A percentile compares a stretch with the other conserved stretches of the same genome.
Evolutionary conservation across 1,140 invertebrate genomes (phyloP).

Genomic region (Pomacea maculata): DNA sequence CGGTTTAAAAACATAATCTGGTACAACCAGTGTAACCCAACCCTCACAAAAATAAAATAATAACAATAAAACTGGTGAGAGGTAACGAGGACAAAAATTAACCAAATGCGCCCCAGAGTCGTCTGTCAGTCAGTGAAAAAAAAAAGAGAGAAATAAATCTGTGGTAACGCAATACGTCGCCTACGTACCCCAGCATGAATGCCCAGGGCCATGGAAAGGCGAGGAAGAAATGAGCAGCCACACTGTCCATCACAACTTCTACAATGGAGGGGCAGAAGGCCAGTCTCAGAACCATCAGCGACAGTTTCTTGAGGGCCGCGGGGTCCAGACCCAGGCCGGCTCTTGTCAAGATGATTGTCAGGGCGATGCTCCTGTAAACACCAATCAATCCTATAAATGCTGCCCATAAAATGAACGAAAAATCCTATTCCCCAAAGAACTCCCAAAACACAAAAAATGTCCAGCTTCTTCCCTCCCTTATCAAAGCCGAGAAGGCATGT

Average conservation of each 20-base stretch:
- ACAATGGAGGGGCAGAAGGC: conserved; percentile 85
- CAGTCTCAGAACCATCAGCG: conserved; percentile 75
- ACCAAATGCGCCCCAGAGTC: too few relatives aligned
- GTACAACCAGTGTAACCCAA: too few relatives aligned
- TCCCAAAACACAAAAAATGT: too few relatives aligned
- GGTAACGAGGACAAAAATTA: too few relatives aligned
- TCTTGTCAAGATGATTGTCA: conserved; percentile 90
- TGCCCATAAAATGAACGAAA: not conserved
- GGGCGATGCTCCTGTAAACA: conserved; percentile 79
- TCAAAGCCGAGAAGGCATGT: too few relatives aligned
- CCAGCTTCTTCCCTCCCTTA: too few relatives aligned
- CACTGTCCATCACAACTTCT: conserved; percentile 76
- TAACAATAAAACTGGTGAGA: too few relatives aligned
- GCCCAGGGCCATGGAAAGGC: conserved; percentile 87
- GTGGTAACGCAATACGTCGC: not conserved
- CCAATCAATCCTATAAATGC: not conserved
- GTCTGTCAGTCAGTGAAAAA: too few relatives aligned
- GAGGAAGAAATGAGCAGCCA: conserved; percentile 79
- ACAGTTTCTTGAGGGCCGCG: conserved; percentile 79
- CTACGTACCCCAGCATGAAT: conserved; percentile 73
- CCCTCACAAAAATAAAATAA: too few relatives aligned
- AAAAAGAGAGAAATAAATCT: too few relatives aligned
- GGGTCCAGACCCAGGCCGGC: conserved; percentile 93
- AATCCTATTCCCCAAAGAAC: too few relatives aligned
- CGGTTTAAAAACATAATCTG: too few relatives aligned